These are phyloP conservation scores for Podotricha telesiphe DNA, from an alignment of 2,888 invertebrate species.

Conservation along the genomic window DNA sequence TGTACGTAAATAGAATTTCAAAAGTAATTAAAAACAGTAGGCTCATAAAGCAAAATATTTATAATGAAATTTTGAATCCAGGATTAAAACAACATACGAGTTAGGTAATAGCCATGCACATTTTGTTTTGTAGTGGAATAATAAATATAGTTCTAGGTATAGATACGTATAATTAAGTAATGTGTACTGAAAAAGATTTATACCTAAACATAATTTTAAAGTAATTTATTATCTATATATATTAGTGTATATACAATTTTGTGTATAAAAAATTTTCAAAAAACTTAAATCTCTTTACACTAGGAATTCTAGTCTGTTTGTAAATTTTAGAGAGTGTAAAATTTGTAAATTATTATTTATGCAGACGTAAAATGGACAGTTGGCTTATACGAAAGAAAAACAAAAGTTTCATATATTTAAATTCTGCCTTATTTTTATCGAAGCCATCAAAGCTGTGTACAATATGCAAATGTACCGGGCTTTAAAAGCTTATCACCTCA, in stretches of 20 bases:
- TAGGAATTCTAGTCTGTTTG: no score
- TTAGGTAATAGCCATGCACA: no score
- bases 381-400: background rate
- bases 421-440: background rate
- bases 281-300: no score
- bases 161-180: no score
- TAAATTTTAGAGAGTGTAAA: background rate
- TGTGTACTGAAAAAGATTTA: no score
- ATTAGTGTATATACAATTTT: no score
- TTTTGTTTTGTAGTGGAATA: no score
- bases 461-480: background rate
- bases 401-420: slow-evolving; percentile 7
- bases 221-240: no score
- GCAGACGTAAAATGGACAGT: background rate
- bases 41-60: background rate
- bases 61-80: background rate
- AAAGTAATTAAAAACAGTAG: background rate
- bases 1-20: slow-evolving; percentile 5
- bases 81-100: background rate
- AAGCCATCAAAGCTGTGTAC: slow-evolving; percentile 10
- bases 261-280: no score
- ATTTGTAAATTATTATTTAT: background rate
- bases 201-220: no score
- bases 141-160: no score
- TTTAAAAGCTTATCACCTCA: slow-evolving; percentile 10